phyloP scores from a whole-genome alignment of 1,140 invertebrate genomes.

The Scaptomyza pallida region DNA sequence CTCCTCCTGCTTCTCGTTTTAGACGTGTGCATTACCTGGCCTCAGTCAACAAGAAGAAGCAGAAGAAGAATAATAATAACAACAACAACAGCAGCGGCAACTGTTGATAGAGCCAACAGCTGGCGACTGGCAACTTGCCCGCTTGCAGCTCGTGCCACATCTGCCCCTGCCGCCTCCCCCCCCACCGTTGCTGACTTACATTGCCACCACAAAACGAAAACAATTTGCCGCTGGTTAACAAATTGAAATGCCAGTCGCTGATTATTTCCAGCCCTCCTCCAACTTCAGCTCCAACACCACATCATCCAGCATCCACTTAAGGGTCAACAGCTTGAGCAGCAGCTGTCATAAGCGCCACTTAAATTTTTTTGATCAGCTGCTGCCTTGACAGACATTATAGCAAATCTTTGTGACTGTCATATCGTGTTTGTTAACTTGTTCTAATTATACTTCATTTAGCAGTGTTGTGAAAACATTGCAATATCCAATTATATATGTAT shows the following conservation, averaged over 20 bases:
- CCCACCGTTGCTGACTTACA: too few relatives aligned
- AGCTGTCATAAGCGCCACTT: conserved; percentile 7
- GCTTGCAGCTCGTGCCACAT: conserved; percentile 16
- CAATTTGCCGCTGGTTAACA: conserved; percentile 69
- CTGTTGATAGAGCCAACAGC: conserved; percentile 27
- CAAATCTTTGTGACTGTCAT: too few relatives aligned
- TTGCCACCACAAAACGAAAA: conserved; percentile 8
- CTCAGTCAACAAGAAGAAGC: background rate
- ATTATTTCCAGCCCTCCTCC: conserved; percentile 27
- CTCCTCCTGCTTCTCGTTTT: too few relatives aligned
- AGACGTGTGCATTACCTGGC: conserved; percentile 42
- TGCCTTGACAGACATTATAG: too few relatives aligned
- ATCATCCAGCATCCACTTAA: background rate
- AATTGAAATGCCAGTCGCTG: conserved; percentile 65
- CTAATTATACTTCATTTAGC: background rate
- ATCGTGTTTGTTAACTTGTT: too few relatives aligned
- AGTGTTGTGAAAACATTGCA: background rate
- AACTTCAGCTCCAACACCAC: too few relatives aligned
- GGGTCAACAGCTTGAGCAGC: background rate
- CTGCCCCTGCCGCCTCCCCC: too few relatives aligned
- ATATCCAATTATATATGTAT: background rate
- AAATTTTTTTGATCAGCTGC: background rate
- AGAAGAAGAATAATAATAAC: too few relatives aligned
- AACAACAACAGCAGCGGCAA: conserved; percentile 1
- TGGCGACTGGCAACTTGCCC: conserved; percentile 60